phyloP scores from a whole-genome alignment of 2,113 vertebrate genomes.

The Bambusicola thoracicus region DNA sequence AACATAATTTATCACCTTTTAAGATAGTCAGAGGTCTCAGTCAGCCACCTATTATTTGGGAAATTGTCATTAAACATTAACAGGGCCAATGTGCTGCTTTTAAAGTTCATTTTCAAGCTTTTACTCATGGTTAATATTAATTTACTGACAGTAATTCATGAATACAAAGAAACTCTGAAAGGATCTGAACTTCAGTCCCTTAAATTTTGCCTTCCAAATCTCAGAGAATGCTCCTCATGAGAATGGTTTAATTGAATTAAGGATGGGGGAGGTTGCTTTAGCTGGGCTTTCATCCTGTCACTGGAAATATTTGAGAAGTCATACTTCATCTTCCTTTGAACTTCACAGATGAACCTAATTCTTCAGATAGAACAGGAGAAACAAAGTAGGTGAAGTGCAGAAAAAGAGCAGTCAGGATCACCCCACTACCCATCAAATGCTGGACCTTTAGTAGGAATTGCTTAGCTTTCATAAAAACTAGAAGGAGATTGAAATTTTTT shows the following conservation, averaged over 20 bases:
- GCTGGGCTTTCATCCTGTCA: not conserved
- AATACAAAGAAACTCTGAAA: constrained; percentile 17
- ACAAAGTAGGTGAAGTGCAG: not conserved
- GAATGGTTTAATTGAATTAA: not conserved
- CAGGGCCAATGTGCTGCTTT: constrained; percentile 37
- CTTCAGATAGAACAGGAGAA: not conserved
- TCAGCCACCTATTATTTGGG: constrained; percentile 61
- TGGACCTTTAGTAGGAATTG: not conserved
- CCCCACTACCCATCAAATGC: not conserved
- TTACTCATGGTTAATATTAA: constrained; percentile 44
- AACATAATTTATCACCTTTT: constrained; percentile 34
- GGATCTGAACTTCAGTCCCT: not conserved
- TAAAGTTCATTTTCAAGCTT: constrained; percentile 59
- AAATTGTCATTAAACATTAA: constrained; percentile 48
- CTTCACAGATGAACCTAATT: not conserved
- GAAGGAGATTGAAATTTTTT: not conserved
- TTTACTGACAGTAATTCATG: constrained; percentile 20
- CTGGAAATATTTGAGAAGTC: not conserved
- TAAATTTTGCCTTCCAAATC: not conserved
- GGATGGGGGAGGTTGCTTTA: not conserved
- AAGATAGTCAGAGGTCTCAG: constrained; percentile 48
- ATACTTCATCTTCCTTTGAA: not conserved
- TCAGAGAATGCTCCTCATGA: not conserved
- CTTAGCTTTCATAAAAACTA: not conserved
- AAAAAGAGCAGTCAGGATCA: not conserved